Conservation (phyloP, 2,888 invertebrate species). For the Alsophila aescularia region DNA sequence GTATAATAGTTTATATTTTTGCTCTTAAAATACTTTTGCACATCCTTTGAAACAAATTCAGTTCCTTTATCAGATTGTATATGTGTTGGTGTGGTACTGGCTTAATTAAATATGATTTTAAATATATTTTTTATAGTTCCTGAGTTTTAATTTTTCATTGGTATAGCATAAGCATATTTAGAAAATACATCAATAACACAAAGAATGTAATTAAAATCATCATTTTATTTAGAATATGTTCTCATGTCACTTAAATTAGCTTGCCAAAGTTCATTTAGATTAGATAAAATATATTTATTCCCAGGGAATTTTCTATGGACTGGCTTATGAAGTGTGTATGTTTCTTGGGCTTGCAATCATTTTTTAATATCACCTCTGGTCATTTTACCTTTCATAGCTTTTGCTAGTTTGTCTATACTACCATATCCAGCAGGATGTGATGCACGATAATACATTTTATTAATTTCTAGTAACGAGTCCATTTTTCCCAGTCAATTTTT, state of each 20-base stretch:
- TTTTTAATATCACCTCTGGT: slow-evolving; percentile 33
- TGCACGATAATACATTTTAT: slow-evolving; percentile 39
- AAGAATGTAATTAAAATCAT: slow-evolving; percentile 34
- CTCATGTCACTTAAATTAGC: slow-evolving; percentile 37
- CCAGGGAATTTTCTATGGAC: slow-evolving; percentile 32
- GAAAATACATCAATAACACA: slow-evolving; percentile 41
- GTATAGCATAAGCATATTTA: slow-evolving; percentile 34
- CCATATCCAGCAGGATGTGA: slow-evolving; percentile 40
- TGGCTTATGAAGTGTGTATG: slow-evolving; percentile 35
- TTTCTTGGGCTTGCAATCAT: slow-evolving; percentile 35
- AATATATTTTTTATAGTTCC: slow-evolving; percentile 33
- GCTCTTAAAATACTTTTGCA: slow-evolving; percentile 25
- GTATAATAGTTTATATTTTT: slow-evolving; percentile 25
- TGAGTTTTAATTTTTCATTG: slow-evolving; percentile 32
- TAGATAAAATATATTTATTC: slow-evolving; percentile 38
- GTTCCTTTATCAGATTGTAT: slow-evolving; percentile 37
- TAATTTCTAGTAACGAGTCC: slow-evolving; percentile 43
- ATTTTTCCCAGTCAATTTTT: slow-evolving; percentile 43
- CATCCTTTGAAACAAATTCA: slow-evolving; percentile 37
- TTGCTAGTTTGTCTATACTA: slow-evolving; percentile 28
- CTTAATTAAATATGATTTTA: slow-evolving; percentile 36
- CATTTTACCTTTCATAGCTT: slow-evolving; percentile 40
- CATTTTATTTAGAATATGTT: slow-evolving; percentile 32
- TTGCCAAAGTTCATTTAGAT: slow-evolving; percentile 40
- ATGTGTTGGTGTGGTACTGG: slow-evolving; percentile 25